Evolutionary conservation across 1,140 invertebrate genomes (phyloP).

Genomic region (Harpegnathos saltator): DNA sequence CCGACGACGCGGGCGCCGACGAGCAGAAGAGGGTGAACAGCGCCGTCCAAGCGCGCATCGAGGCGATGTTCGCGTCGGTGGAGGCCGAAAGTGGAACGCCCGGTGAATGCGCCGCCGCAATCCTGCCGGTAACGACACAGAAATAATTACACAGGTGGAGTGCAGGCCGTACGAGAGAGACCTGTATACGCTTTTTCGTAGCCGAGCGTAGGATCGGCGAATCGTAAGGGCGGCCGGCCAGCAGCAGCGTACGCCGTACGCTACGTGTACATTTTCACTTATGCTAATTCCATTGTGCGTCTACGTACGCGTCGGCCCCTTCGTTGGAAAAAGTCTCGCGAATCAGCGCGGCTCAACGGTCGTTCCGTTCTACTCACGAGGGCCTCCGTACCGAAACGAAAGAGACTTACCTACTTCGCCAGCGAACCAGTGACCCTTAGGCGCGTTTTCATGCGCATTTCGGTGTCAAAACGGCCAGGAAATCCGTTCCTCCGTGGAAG

Average conservation of each 20-base stretch:
- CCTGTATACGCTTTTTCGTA: neutral
- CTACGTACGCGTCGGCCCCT: constrained; percentile 13
- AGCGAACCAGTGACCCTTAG: constrained; percentile 36
- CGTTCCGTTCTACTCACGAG: constrained; percentile 66
- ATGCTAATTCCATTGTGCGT: constrained; percentile 77
- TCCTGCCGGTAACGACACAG: constrained; percentile 80
- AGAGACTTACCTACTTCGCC: constrained; percentile 65
- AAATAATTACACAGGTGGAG: constrained; percentile 46
- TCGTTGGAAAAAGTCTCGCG: constrained; percentile 51
- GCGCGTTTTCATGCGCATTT: constrained; percentile 19
- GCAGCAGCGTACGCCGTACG: too few species aligned
- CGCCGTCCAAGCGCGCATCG: constrained; percentile 93
- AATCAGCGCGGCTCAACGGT: constrained; percentile 23
- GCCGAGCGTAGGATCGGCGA: neutral
- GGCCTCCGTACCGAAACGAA: constrained; percentile 29
- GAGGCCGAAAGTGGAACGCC: constrained; percentile 89
- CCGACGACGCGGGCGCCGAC: constrained; percentile 74
- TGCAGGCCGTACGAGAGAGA: neutral
- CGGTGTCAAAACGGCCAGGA: neutral
- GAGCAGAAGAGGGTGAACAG: constrained; percentile 87
- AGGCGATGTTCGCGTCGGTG: constrained; percentile 93
- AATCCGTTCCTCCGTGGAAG: neutral
- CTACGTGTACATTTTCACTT: constrained; percentile 78
- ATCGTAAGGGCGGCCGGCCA: neutral
- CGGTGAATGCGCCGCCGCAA: constrained; percentile 84